Percentiles rank a stretch among this genome's conserved stretches.
phyloP scores from a whole-genome alignment of 2,797 vertebrate species.

The Thunnus albacares region DNA sequence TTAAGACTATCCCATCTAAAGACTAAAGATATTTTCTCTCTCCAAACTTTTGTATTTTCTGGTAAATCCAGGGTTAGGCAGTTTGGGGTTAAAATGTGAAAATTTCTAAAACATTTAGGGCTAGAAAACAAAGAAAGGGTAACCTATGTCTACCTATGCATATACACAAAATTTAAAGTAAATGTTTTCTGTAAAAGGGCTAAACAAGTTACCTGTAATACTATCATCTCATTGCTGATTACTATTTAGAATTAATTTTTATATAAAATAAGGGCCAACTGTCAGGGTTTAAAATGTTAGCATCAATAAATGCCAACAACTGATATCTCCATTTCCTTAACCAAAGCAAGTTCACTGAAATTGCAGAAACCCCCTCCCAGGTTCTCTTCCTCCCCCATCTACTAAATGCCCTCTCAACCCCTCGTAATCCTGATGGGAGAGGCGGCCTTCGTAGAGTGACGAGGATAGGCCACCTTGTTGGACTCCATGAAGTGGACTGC shows the following conservation, averaged over 20 bases:
- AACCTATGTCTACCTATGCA: constrained; percentile 15
- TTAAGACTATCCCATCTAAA: neutral
- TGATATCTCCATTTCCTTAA: constrained; percentile 33
- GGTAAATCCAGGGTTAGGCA: neutral
- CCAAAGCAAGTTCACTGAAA: constrained; percentile 40
- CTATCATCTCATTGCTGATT: constrained; percentile 7
- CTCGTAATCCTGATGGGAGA: constrained; percentile 86
- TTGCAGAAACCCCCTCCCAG: constrained; percentile 60
- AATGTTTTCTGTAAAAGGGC: neutral
- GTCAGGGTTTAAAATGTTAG: constrained; percentile 16
- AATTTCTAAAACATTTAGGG: neutral
- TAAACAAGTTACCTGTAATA: constrained; percentile 1
- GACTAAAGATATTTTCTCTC: neutral
- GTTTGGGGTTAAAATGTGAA: neutral
- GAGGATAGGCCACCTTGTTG: constrained; percentile 99
- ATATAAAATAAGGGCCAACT: constrained; percentile 17
- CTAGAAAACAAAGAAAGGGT: constrained; percentile 4
- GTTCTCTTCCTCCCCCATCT: constrained; percentile 69
- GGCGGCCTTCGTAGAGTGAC: constrained; percentile 91
- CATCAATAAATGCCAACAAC: constrained; percentile 29
- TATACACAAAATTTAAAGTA: neutral
- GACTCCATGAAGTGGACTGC: constrained; percentile 99
- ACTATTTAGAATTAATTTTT: neutral
- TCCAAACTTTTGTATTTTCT: constrained; percentile 13
- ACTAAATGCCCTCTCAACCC: constrained; percentile 82